Conservation (phyloP, 2,888 invertebrate species). For the Brachyopa scutellaris region DNA sequence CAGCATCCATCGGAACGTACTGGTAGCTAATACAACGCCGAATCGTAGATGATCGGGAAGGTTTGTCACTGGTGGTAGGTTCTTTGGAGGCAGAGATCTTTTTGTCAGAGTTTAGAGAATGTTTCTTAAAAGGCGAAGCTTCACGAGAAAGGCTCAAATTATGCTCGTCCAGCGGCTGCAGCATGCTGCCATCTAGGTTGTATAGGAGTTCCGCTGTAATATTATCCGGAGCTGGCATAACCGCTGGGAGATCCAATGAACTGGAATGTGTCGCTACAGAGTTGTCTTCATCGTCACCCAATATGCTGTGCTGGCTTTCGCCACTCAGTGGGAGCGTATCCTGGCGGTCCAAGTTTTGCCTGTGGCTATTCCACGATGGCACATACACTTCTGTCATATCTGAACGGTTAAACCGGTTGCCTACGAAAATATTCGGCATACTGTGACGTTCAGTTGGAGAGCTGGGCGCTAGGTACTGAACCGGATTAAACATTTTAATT, state of each 20-base stretch:
- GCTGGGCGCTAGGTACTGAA: slow-evolving; percentile 60
- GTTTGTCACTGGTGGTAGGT: slow-evolving; percentile 42
- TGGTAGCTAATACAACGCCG: slow-evolving; percentile 83
- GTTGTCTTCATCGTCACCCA: slow-evolving; percentile 72
- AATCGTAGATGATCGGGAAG: slow-evolving; percentile 76
- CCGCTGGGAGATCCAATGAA: slow-evolving; percentile 83
- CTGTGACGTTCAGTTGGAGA: slow-evolving; percentile 84
- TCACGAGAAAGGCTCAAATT: slow-evolving; percentile 76
- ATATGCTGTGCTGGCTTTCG: slow-evolving; percentile 27
- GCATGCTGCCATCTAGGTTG: slow-evolving; percentile 79
- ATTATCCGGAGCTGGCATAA: slow-evolving; percentile 83
- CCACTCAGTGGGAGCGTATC: slow-evolving; percentile 38
- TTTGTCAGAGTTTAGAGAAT: slow-evolving; percentile 86
- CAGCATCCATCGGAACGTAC: slow-evolving; percentile 79
- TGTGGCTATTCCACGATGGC: slow-evolving; percentile 82
- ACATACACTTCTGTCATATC: slow-evolving; percentile 84
- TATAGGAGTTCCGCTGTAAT: slow-evolving; percentile 84
- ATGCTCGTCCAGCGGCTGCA: slow-evolving; percentile 74
- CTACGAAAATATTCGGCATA: slow-evolving; percentile 86
- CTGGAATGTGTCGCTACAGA: slow-evolving; percentile 83
- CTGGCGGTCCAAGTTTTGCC: slow-evolving; percentile 77
- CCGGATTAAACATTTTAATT: slow-evolving; percentile 79
- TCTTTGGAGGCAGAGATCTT: slow-evolving; percentile 75
- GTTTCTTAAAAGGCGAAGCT: slow-evolving; percentile 81
- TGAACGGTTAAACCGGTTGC: slow-evolving; percentile 84